Evolutionary conservation across 2,888 invertebrate genomes (phyloP).

Genomic region (Pteria penguin): DNA sequence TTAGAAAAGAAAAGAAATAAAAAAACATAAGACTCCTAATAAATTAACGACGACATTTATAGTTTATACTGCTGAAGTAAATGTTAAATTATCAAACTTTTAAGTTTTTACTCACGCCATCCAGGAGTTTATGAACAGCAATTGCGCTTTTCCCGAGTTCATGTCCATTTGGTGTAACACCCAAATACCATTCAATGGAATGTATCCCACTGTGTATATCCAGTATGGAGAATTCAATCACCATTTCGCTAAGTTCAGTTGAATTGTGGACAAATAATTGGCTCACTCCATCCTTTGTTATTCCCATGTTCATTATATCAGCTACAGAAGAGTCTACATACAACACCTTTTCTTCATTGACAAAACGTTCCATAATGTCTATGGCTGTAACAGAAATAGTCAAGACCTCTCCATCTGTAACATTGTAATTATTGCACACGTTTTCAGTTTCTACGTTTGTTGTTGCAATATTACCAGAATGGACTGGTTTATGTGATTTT

Average conservation of each 20-base stretch:
- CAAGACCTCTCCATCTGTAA: constrained; percentile 53
- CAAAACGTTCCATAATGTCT: constrained; percentile 50
- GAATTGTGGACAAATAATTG: constrained; percentile 54
- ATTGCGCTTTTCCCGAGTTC: constrained; percentile 20
- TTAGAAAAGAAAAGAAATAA: no score
- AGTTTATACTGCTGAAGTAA: no score
- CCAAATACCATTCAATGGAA: constrained; percentile 32
- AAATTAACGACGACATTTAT: no score
- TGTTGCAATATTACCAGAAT: constrained; percentile 29
- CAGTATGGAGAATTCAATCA: constrained; percentile 48
- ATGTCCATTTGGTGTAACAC: neutral
- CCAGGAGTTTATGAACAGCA: neutral
- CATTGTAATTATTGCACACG: constrained; percentile 32
- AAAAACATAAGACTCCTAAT: no score
- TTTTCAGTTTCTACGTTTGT: constrained; percentile 43
- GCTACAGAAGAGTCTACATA: constrained; percentile 54
- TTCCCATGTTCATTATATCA: constrained; percentile 49
- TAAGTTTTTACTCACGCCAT: no score
- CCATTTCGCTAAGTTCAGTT: constrained; percentile 55
- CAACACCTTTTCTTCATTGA: constrained; percentile 42
- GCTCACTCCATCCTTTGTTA: constrained; percentile 48
- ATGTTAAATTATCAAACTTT: no score
- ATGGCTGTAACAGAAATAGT: constrained; percentile 41
- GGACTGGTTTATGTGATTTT: neutral
- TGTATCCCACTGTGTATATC: constrained; percentile 62